phyloP scores from a whole-genome alignment of 2,797 vertebrate species.

The Enteromius paludinosus region DNA sequence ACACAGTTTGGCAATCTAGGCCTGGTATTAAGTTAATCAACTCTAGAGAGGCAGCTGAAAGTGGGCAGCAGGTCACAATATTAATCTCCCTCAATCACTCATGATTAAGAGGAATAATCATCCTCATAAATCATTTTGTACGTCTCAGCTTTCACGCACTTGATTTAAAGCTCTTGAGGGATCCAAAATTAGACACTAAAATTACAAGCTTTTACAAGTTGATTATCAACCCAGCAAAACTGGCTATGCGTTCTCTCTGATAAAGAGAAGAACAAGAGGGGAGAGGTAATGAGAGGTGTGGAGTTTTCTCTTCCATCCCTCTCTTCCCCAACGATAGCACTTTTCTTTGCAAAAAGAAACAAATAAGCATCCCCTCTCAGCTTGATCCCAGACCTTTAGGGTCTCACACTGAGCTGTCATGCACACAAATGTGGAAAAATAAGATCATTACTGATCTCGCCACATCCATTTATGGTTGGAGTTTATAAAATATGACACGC shows the following conservation, averaged over 20 bases:
- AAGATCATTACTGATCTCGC: conserved; percentile 55
- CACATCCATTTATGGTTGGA: conserved; percentile 53
- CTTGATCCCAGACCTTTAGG: conserved; percentile 34
- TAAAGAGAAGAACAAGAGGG: not conserved
- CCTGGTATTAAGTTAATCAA: conserved; percentile 49
- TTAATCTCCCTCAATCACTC: conserved; percentile 53
- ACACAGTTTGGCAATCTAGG: conserved; percentile 24
- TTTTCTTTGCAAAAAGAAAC: conserved; percentile 48
- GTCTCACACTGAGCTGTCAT: conserved; percentile 55
- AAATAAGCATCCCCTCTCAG: conserved; percentile 50
- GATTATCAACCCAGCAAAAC: conserved; percentile 7
- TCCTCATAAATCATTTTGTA: conserved; percentile 48
- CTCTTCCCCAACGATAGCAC: conserved; percentile 33
- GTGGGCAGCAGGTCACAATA: conserved; percentile 52
- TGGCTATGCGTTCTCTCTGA: conserved; percentile 1
- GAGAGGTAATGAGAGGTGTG: not conserved
- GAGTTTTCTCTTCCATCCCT: conserved; percentile 10
- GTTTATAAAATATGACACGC: conserved; percentile 48
- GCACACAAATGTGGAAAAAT: conserved; percentile 61
- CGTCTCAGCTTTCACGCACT: conserved; percentile 39
- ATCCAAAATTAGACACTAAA: conserved; percentile 26
- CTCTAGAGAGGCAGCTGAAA: conserved; percentile 44
- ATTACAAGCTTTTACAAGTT: conserved; percentile 44
- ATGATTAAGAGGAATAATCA: conserved; percentile 50
- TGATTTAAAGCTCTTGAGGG: conserved; percentile 37